phyloP scores from a whole-genome alignment of 1,140 invertebrate genomes.

The Musca domestica region DNA sequence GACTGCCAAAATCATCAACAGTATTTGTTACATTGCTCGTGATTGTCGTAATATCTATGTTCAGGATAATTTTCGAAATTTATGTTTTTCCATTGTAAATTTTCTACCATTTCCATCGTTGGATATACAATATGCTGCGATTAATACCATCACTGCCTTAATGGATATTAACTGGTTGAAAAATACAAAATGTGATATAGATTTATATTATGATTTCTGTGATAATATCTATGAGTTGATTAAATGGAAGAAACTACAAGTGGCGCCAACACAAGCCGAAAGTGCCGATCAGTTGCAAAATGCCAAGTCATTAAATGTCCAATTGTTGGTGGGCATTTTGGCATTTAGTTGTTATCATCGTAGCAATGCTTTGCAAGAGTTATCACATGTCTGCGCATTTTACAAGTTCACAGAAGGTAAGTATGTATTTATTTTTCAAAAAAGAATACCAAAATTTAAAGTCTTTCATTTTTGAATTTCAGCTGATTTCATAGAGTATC shows the following conservation, averaged over 20 bases:
- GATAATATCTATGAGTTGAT: slow-evolving; percentile 35
- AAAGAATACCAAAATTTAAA: too few species aligned
- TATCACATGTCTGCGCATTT: slow-evolving; percentile 29
- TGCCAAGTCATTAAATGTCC: slow-evolving; percentile 33
- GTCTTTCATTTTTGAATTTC: slow-evolving; percentile 8
- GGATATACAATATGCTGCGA: slow-evolving; percentile 37
- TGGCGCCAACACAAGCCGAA: slow-evolving; percentile 8
- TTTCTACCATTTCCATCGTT: slow-evolving; percentile 42
- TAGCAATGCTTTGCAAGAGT: slow-evolving; percentile 31
- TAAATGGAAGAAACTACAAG: slow-evolving; percentile 38
- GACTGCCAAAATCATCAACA: slow-evolving; percentile 36
- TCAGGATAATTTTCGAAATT: slow-evolving; percentile 34
- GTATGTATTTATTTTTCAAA: not conserved
- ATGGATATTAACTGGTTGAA: slow-evolving; percentile 37
- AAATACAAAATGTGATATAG: slow-evolving; percentile 14
- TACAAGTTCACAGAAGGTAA: slow-evolving; percentile 34
- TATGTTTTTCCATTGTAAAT: slow-evolving; percentile 40
- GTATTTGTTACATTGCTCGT: slow-evolving; percentile 33
- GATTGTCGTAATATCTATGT: slow-evolving; percentile 37
- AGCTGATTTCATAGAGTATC: slow-evolving; percentile 37
- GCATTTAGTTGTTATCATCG: slow-evolving; percentile 43
- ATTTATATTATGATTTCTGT: slow-evolving; percentile 34
- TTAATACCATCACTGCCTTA: slow-evolving; percentile 34
- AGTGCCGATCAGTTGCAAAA: slow-evolving; percentile 36
- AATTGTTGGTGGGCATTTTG: slow-evolving; percentile 35